A percentile compares a stretch with the other conserved stretches of the same genome.
phyloP scores from a whole-genome alignment of 2,113 vertebrate genomes.

The Melanerpes formicivorus region DNA sequence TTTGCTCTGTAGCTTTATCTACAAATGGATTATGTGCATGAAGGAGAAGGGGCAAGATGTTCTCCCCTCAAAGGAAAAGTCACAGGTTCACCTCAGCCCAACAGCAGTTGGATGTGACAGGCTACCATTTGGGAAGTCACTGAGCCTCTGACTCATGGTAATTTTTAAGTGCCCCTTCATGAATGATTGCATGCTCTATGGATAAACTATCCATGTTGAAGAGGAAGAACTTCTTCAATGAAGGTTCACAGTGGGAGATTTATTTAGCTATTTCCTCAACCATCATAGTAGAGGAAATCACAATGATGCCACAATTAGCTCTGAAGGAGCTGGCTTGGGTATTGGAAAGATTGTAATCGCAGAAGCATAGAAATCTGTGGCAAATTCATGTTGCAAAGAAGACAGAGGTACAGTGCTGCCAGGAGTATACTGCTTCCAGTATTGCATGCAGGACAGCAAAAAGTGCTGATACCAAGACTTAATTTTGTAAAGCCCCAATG shows the following conservation, averaged over 20 bases:
- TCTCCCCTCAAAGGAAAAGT: neutral
- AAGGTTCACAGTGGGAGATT: neutral
- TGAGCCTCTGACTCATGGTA: neutral
- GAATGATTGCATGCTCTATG: neutral
- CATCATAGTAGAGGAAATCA: neutral
- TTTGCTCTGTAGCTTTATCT: neutral
- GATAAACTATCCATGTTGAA: conserved; percentile 2
- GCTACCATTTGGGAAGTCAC: neutral
- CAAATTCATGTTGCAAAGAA: neutral
- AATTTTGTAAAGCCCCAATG: neutral
- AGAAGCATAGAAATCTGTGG: neutral
- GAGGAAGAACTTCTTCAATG: neutral
- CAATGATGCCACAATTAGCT: neutral
- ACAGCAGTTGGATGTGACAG: neutral
- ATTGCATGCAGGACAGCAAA: neutral
- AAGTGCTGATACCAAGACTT: neutral
- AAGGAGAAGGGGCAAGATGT: neutral
- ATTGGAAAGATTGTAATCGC: neutral
- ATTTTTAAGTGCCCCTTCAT: neutral
- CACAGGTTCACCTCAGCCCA: neutral
- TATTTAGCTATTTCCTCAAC: neutral
- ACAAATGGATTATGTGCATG: neutral
- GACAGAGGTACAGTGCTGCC: neutral
- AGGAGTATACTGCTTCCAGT: neutral
- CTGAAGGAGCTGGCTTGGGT: neutral